Percentiles rank a stretch among this genome's conserved stretches.
phyloP scores from a whole-genome alignment of 1,140 invertebrate species.

The Vanessa atalanta region DNA sequence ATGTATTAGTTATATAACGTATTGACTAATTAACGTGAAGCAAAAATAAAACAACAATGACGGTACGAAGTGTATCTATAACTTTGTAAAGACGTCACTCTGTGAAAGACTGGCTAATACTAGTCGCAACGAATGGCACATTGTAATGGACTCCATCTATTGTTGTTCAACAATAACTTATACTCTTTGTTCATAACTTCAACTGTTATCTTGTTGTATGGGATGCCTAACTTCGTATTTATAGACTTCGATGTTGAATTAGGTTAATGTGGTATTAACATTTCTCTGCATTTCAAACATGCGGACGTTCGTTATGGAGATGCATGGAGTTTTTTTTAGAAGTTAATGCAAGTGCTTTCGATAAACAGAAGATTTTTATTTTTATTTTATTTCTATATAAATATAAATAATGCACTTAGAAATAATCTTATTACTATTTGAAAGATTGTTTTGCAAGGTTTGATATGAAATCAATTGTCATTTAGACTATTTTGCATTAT shows the following conservation, averaged over 20 bases:
- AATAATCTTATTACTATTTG: too few relatives aligned
- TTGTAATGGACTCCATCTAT: constrained; percentile 40
- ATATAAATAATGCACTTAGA: too few relatives aligned
- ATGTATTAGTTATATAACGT: background rate
- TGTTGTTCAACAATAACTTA: constrained; percentile 37
- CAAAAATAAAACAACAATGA: background rate
- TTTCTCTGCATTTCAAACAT: background rate
- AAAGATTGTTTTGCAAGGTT: too few relatives aligned
- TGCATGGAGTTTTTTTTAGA: too few relatives aligned
- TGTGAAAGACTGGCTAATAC: constrained; percentile 32
- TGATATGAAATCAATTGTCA: too few relatives aligned
- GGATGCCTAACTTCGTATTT: constrained; percentile 34
- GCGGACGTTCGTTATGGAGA: too few relatives aligned
- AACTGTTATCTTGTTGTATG: constrained; percentile 26
- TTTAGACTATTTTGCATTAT: too few relatives aligned
- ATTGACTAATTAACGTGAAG: background rate
- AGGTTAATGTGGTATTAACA: constrained; percentile 32
- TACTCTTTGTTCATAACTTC: constrained; percentile 40
- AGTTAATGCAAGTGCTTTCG: too few relatives aligned
- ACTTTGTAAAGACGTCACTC: constrained; percentile 22
- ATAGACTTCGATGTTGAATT: constrained; percentile 26
- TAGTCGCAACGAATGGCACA: constrained; percentile 27
- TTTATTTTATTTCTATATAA: too few relatives aligned
- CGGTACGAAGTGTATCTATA: background rate
- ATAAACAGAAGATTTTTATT: too few relatives aligned